These are phyloP conservation scores for Oreocharis arfaki DNA, from an alignment of 2,113 vertebrate genomes.

Conservation along the genomic window DNA sequence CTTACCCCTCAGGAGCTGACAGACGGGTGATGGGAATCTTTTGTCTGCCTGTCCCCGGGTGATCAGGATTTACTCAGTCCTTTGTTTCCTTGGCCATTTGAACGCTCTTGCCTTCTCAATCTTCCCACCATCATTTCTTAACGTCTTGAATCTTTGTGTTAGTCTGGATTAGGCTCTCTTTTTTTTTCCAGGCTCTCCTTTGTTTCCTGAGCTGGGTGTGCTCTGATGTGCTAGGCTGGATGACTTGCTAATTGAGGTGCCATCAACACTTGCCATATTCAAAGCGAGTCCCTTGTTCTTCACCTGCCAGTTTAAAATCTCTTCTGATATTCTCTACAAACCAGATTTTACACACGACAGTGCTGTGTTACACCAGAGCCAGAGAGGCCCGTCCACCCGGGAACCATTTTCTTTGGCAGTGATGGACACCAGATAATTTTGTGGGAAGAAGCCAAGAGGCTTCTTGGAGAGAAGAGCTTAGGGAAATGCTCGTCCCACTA, in stretches of 20 bases:
- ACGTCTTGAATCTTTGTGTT: background rate
- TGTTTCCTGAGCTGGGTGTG: background rate
- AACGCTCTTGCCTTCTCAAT: background rate
- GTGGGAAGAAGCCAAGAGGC: background rate
- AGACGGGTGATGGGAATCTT: background rate
- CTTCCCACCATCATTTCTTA: background rate
- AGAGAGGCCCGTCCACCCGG: fast-evolving
- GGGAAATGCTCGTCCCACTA: background rate
- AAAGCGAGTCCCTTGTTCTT: background rate
- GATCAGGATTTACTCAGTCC: background rate
- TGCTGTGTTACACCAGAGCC: background rate
- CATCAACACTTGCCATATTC: background rate
- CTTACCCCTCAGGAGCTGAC: background rate
- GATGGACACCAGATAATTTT: background rate
- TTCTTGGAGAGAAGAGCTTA: background rate
- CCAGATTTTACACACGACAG: background rate
- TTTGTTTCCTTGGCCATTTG: background rate
- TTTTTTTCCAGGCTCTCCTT: background rate
- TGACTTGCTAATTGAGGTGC: background rate
- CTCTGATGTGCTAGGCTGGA: background rate
- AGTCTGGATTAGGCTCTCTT: background rate
- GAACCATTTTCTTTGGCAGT: background rate
- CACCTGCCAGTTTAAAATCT: background rate
- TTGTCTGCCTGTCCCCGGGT: background rate
- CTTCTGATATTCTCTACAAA: background rate